Evolutionary conservation across 2,888 invertebrate genomes (phyloP).

Genomic region (Drosophila prostipennis): DNA sequence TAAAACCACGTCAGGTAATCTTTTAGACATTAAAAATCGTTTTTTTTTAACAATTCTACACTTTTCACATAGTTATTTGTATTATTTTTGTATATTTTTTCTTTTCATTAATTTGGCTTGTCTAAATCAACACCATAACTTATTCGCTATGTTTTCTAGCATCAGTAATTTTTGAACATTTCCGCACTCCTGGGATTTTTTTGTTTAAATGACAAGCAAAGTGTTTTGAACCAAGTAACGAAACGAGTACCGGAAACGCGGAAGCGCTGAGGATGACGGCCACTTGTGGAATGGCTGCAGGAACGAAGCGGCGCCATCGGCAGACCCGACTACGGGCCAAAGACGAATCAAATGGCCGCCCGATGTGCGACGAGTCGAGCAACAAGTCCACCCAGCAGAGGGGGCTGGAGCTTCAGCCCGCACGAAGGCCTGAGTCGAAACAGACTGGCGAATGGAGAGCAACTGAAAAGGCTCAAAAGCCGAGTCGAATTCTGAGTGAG

Average conservation of each 20-base stretch:
- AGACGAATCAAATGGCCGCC: conserved; percentile 68
- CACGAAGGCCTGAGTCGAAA: conserved; percentile 42
- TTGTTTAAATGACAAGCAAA: not conserved
- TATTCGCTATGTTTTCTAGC: not conserved
- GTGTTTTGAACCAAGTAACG: conserved; percentile 45
- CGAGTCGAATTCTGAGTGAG: conserved; percentile 35
- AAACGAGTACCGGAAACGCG: conserved; percentile 78
- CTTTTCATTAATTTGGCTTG: not conserved
- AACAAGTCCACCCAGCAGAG: conserved; percentile 45
- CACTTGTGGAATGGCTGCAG: conserved; percentile 80
- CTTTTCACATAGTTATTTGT: not conserved
- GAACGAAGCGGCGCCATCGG: conserved; percentile 38
- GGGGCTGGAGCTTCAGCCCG: conserved; percentile 50
- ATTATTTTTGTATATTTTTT: not conserved
- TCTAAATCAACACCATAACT: not conserved
- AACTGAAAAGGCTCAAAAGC: conserved; percentile 37
- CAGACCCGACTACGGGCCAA: conserved; percentile 35
- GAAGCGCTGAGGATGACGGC: conserved; percentile 67
- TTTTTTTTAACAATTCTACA: conserved; percentile 4
- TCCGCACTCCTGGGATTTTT: conserved; percentile 6
- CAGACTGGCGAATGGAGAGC: conserved; percentile 62
- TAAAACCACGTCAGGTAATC: no score
- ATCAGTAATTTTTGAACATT: not conserved
- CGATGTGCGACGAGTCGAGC: conserved; percentile 41
- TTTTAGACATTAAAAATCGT: conserved; percentile 1